These are phyloP conservation scores for Iguana delicatissima DNA, from an alignment of 2,797 vertebrate species.

Conservation along the genomic window DNA sequence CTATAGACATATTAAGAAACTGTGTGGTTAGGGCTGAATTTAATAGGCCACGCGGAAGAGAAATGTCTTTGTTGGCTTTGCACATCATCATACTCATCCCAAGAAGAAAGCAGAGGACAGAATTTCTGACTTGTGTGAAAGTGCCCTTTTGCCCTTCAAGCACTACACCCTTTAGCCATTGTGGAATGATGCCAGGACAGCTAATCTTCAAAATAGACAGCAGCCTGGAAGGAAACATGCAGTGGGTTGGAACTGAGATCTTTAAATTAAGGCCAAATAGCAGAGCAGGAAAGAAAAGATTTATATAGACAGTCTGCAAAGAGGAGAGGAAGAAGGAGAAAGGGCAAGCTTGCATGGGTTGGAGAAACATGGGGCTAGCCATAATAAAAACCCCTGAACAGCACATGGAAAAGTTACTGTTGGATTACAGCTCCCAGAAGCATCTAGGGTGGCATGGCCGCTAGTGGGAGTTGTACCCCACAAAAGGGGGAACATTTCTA, in stretches of 20 bases:
- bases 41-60: background rate
- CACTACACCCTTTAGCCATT: constrained; percentile 26
- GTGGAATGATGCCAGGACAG: constrained; percentile 1
- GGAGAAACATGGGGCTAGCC: background rate
- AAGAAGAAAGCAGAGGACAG: background rate
- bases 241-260: constrained; percentile 22
- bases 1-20: background rate
- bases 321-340: constrained; percentile 16
- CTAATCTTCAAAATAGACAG: background rate
- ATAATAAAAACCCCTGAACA: background rate
- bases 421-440: too few species aligned
- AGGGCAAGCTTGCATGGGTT: background rate
- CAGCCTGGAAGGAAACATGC: constrained; percentile 32
- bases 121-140: background rate
- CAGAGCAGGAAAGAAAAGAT: constrained; percentile 22
- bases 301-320: background rate
- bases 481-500: too few species aligned
- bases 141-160: constrained; percentile 19
- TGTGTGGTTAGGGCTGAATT: background rate
- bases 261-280: constrained; percentile 30
- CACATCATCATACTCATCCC: background rate
- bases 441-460: background rate
- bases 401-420: too few species aligned
- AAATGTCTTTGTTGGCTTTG: background rate
- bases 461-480: background rate